Evolutionary conservation across 2,888 invertebrate genomes (phyloP).

Genomic region (Yponomeuta sedellus): DNA sequence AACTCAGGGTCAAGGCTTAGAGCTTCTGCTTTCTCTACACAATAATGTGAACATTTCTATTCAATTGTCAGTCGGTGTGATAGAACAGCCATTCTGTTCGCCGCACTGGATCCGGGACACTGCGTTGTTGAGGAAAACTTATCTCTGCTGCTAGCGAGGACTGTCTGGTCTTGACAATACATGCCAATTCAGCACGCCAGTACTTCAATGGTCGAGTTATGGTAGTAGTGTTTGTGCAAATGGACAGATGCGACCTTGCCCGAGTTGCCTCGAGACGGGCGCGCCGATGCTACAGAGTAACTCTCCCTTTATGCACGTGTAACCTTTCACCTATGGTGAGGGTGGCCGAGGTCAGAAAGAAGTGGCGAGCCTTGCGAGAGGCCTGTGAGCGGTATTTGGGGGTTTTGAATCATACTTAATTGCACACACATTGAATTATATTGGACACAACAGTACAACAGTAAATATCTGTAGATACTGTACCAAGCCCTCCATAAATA

Average conservation of each 20-base stretch:
- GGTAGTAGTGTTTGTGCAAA: conserved; percentile 1
- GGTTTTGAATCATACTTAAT: no score
- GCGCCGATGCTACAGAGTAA: conserved; percentile 1
- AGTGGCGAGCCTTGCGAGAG: no score
- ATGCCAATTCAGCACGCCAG: background rate
- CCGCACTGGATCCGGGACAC: conserved; percentile 47
- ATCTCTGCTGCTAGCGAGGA: background rate
- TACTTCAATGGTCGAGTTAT: background rate
- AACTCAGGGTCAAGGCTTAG: background rate
- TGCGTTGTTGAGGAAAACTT: conserved; percentile 13
- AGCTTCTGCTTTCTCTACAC: background rate
- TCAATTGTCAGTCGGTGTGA: background rate
- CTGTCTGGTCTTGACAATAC: background rate
- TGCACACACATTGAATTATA: no score
- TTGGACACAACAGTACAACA: no score
- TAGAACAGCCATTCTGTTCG: conserved; percentile 20
- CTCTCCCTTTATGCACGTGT: conserved; percentile 29
- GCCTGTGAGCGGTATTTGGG: no score
- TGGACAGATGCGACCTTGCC: conserved; percentile 13
- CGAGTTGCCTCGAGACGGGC: conserved; percentile 11
- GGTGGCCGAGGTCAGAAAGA: no score
- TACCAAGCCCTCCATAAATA: no score
- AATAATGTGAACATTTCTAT: conserved; percentile 13
- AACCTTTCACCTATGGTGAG: conserved; percentile 43
- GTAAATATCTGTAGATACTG: no score